These are phyloP conservation scores for Phalangium opilio DNA, from an alignment of 2,888 invertebrate species.

Conservation along the genomic window DNA sequence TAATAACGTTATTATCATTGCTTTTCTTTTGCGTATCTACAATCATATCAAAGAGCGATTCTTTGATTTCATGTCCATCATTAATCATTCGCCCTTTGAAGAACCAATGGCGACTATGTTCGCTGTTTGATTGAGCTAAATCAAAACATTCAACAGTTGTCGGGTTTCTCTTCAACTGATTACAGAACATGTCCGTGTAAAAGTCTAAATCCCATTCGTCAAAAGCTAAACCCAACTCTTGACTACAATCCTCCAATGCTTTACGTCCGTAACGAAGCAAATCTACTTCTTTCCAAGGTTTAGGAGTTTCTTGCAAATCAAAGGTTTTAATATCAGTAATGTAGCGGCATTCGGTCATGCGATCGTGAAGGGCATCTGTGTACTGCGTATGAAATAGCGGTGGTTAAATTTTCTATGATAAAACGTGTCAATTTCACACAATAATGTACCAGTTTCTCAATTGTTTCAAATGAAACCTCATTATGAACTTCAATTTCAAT, in stretches of 20 bases:
- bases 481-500: slow-evolving; percentile 20
- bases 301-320: slow-evolving; percentile 39
- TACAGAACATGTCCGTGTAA: slow-evolving; percentile 69
- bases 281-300: slow-evolving; percentile 68
- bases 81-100: slow-evolving; percentile 74
- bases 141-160: slow-evolving; percentile 96
- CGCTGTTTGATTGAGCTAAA: slow-evolving; percentile 93
- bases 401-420: no score
- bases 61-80: slow-evolving; percentile 58
- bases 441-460: background rate
- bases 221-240: slow-evolving; percentile 70
- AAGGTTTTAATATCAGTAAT: slow-evolving; percentile 43
- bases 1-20: slow-evolving; percentile 87
- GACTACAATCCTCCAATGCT: slow-evolving; percentile 67
- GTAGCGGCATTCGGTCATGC: slow-evolving; percentile 86
- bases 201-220: slow-evolving; percentile 83
- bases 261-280: slow-evolving; percentile 55
- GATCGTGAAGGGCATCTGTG: slow-evolving; percentile 49
- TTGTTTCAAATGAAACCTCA: background rate
- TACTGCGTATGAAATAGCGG: no score
- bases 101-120: slow-evolving; percentile 98
- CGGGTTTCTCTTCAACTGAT: slow-evolving; percentile 72
- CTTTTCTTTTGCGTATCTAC: slow-evolving; percentile 69
- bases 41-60: slow-evolving; percentile 82
- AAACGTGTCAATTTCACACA: no score